phyloP scores from a whole-genome alignment of 2,113 vertebrate genomes.

The Garra rufa region DNA sequence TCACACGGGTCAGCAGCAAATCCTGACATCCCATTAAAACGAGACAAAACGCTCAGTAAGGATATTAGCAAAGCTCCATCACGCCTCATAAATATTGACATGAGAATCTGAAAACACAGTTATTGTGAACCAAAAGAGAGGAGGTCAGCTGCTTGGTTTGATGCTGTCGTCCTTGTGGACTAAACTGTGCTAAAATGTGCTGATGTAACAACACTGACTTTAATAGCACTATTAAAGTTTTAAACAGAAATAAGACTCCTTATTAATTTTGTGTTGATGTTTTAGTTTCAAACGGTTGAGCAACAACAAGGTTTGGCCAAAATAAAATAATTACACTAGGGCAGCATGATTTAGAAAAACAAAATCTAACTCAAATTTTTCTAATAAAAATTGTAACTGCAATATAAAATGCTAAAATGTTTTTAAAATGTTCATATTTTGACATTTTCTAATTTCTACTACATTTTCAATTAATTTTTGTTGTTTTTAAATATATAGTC shows the following conservation, averaged over 20 bases:
- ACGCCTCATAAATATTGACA: conserved; percentile 41
- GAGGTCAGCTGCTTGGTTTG: background rate
- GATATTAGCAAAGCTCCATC: background rate
- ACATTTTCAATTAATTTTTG: no score
- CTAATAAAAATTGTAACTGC: no score
- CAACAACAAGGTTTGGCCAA: background rate
- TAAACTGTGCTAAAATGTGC: conserved; percentile 33
- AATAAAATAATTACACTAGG: background rate
- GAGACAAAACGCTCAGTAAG: conserved; percentile 15
- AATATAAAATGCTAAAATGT: no score
- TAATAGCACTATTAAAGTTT: conserved; percentile 29
- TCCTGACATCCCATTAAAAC: conserved; percentile 26
- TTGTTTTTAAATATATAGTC: background rate
- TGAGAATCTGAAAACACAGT: background rate
- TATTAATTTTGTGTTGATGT: background rate
- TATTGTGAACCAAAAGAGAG: background rate
- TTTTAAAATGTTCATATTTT: no score
- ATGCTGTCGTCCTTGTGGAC: background rate
- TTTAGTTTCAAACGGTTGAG: background rate
- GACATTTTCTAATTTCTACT: no score
- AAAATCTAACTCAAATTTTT: background rate
- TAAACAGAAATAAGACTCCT: conserved; percentile 32
- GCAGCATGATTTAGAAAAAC: background rate
- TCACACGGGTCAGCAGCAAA: background rate
- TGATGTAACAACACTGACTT: background rate